A percentile compares a stretch with the other conserved stretches of the same genome.
phyloP scores from a whole-genome alignment of 2,888 invertebrate genomes.

The Diplazon laetatorius region DNA sequence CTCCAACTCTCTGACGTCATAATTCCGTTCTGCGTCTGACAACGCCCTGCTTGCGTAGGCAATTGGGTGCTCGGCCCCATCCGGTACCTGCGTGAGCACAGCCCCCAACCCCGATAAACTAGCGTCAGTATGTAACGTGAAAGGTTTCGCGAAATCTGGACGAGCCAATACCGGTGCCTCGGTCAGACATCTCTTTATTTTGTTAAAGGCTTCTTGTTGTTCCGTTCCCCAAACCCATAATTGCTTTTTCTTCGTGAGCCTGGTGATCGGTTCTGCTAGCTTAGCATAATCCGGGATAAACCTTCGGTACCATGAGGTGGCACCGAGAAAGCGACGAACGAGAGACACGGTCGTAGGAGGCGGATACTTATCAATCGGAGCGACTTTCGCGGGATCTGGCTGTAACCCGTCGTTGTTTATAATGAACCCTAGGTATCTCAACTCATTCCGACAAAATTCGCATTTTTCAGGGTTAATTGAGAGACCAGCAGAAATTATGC shows the following conservation, averaged over 20 bases:
- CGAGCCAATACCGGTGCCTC: no score
- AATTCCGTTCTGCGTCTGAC: conserved; percentile 39
- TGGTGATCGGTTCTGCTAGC: not conserved
- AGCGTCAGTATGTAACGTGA: no score
- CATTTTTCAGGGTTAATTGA: not conserved
- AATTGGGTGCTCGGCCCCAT: conserved; percentile 43
- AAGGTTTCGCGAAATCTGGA: no score
- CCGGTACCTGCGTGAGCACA: conserved; percentile 3
- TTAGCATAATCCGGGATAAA: not conserved
- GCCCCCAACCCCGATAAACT: conserved; percentile 18
- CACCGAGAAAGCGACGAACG: not conserved
- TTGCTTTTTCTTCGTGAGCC: not conserved
- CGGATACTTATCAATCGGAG: not conserved
- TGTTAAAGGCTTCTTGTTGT: not conserved
- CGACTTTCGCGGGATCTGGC: not conserved
- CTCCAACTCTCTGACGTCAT: conserved; percentile 53
- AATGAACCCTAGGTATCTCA: conserved; percentile 15
- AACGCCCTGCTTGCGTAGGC: conserved; percentile 58
- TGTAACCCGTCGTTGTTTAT: conserved; percentile 15
- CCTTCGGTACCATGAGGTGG: not conserved
- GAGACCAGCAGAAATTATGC: conserved; percentile 1
- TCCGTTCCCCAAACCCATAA: conserved; percentile 1
- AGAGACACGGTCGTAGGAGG: not conserved
- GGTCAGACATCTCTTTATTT: no score
- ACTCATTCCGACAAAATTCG: conserved; percentile 27